Evolutionary conservation across 2,797 vertebrate species (phyloP).

Genomic region (Sebastes diaconus): DNA sequence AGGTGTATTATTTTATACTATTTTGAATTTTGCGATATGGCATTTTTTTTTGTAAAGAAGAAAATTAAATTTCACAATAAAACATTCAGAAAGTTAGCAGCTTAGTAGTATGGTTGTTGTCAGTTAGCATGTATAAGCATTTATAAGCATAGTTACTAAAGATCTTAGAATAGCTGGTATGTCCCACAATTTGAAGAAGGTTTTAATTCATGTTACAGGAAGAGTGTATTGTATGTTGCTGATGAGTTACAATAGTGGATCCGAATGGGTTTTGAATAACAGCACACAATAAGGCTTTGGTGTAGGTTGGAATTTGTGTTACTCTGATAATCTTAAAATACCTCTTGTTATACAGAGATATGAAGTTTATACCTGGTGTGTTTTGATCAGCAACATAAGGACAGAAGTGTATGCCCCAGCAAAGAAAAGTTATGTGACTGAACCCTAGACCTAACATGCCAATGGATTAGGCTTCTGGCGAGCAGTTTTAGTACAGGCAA

Average conservation of each 20-base stretch:
- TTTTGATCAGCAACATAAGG: constrained; percentile 6
- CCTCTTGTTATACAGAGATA: neutral
- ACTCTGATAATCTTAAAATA: neutral
- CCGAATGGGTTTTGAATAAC: neutral
- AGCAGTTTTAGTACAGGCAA: constrained; percentile 57
- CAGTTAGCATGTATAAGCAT: neutral
- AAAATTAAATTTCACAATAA: neutral
- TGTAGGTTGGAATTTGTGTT: neutral
- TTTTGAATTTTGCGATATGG: neutral
- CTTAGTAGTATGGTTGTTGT: neutral
- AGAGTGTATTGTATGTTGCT: neutral
- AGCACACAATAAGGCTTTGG: neutral
- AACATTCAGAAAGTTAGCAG: neutral
- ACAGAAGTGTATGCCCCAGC: neutral
- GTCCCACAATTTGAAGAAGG: neutral
- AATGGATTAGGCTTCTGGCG: constrained; percentile 41
- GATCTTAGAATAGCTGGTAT: neutral
- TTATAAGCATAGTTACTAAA: neutral
- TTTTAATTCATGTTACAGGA: neutral
- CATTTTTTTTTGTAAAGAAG: neutral
- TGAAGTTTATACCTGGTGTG: neutral
- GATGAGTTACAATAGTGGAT: neutral
- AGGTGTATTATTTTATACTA: neutral
- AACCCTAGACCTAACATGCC: constrained; percentile 52
- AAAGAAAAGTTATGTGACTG: neutral